Conservation (phyloP, 2,113 vertebrate species). For the Cardinalis cardinalis region DNA sequence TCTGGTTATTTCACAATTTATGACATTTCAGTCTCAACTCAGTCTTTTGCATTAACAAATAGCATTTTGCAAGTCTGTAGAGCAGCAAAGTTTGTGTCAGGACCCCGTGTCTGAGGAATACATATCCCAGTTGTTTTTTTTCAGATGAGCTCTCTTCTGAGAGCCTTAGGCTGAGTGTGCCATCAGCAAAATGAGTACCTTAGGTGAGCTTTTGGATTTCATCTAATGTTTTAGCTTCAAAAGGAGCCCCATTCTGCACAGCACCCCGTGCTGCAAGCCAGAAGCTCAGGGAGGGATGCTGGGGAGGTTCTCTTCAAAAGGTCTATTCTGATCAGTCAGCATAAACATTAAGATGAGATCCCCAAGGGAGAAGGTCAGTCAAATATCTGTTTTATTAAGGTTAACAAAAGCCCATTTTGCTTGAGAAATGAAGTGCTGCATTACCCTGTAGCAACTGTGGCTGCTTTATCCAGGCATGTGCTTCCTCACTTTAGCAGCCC, state of each 20-base stretch:
- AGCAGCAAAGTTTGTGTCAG: neutral
- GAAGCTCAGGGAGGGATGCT: neutral
- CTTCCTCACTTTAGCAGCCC: neutral
- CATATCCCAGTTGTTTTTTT: neutral
- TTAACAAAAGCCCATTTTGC: neutral
- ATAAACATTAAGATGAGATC: neutral
- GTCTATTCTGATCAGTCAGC: neutral
- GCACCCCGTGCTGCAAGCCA: neutral
- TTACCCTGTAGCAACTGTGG: neutral
- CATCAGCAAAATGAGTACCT: neutral
- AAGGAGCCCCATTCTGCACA: neutral
- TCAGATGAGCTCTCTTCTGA: neutral
- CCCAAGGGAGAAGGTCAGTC: neutral
- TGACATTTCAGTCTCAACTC: neutral
- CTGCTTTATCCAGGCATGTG: neutral
- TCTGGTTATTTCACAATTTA: neutral
- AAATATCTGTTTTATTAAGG: neutral
- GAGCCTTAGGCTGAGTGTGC: neutral
- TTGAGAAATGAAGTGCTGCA: neutral
- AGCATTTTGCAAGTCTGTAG: neutral
- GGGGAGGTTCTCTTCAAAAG: neutral
- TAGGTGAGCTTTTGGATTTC: neutral
- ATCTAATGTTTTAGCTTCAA: neutral
- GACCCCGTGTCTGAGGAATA: accelerated
- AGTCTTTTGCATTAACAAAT: neutral